Evolutionary conservation across 2,888 invertebrate species (phyloP).

Genomic region (Drosophila demipolita): DNA sequence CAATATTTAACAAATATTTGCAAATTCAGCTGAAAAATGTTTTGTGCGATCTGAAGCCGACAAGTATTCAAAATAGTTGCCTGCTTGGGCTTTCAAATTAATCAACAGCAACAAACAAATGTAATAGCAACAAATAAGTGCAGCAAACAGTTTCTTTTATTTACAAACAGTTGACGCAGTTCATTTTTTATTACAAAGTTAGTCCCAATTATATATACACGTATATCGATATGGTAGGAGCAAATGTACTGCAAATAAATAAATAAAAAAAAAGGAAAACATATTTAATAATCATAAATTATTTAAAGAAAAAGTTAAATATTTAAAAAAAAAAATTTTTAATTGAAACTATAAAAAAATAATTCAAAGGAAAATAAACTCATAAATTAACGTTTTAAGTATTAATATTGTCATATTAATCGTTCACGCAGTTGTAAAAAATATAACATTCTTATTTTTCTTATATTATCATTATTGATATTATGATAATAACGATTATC

Average conservation of each 20-base stretch:
- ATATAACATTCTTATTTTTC: neutral
- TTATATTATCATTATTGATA: neutral
- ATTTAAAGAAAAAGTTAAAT: neutral
- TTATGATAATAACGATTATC: neutral
- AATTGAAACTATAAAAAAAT: neutral
- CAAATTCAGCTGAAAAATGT: constrained; percentile 27
- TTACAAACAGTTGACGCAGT: constrained; percentile 24
- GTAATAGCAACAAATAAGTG: constrained; percentile 15
- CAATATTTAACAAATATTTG: constrained; percentile 38
- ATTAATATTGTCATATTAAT: neutral
- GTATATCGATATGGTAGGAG: neutral
- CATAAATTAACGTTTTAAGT: neutral
- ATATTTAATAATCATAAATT: neutral
- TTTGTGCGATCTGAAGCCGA: constrained; percentile 21
- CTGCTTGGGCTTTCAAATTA: constrained; percentile 12
- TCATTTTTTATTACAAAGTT: constrained; percentile 28
- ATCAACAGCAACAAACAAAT: constrained; percentile 4
- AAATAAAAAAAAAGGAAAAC: neutral
- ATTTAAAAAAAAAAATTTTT: neutral
- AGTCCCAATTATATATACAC: constrained; percentile 10
- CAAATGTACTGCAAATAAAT: constrained; percentile 1
- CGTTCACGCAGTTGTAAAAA: neutral
- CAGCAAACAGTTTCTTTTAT: constrained; percentile 6
- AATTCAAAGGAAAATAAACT: neutral
- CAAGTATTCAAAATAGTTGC: constrained; percentile 30